Evolutionary conservation across 2,797 vertebrate genomes (phyloP).

Genomic region (Falco berigora): DNA sequence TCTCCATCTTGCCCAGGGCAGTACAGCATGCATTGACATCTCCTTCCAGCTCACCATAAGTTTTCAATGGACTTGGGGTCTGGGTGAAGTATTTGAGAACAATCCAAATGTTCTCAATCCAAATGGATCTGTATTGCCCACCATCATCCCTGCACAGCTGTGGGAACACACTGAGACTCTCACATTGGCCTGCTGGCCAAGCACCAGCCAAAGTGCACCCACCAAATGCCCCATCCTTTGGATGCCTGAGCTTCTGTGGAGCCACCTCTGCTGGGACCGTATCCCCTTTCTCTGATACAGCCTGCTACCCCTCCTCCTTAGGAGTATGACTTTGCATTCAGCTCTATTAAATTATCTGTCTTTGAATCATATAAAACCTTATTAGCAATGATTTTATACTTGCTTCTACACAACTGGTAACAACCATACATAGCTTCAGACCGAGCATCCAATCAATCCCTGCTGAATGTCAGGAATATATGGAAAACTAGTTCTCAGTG

Average conservation of each 20-base stretch:
- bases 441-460: not conserved
- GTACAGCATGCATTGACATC: not conserved
- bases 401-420: not conserved
- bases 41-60: not conserved
- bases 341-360: fast-evolving
- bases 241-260: not conserved
- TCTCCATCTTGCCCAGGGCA: not conserved
- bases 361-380: not conserved
- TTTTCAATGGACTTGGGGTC: not conserved
- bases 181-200: fast-evolving
- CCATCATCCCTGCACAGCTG: not conserved
- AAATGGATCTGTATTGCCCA: not conserved
- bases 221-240: fast-evolving
- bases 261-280: not conserved
- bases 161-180: not conserved
- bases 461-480: not conserved
- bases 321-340: not conserved
- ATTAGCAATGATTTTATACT: not conserved
- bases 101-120: too few species aligned
- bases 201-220: not conserved
- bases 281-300: not conserved
- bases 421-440: fast-evolving
- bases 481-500: not conserved
- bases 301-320: not conserved
- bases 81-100: not conserved